These are phyloP conservation scores for Amazona guildingii DNA, from an alignment of 2,113 vertebrate genomes.

Conservation along the genomic window DNA sequence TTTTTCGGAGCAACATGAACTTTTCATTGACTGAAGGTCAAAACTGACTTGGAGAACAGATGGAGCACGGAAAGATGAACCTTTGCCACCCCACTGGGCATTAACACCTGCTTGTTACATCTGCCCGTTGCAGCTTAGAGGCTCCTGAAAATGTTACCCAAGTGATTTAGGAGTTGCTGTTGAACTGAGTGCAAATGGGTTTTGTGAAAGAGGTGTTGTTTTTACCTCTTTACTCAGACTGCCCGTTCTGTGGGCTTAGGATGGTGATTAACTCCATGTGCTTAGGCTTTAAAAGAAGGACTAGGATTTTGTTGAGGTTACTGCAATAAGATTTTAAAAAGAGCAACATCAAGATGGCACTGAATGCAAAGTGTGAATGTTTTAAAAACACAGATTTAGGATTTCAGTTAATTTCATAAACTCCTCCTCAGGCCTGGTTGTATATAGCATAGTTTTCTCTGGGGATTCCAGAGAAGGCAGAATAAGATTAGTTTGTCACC, in stretches of 20 bases:
- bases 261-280: not conserved
- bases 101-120: constrained; percentile 41
- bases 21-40: constrained; percentile 54
- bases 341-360: fast-evolving
- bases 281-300: not conserved
- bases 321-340: not conserved
- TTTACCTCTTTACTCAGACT: not conserved
- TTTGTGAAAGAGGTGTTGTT: not conserved
- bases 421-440: not conserved
- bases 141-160: not conserved
- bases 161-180: not conserved
- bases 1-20: not conserved
- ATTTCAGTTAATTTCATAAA: not conserved
- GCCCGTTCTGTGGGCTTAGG: not conserved
- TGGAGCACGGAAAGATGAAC: not conserved
- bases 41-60: constrained; percentile 33
- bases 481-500: not conserved
- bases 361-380: not conserved
- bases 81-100: not conserved
- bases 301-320: not conserved
- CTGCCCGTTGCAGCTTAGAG: not conserved
- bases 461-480: not conserved
- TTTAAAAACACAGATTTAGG: not conserved
- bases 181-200: not conserved
- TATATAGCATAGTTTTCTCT: not conserved